Evolutionary conservation across 2,888 invertebrate species (phyloP).

Genomic region (Thumatha senex): DNA sequence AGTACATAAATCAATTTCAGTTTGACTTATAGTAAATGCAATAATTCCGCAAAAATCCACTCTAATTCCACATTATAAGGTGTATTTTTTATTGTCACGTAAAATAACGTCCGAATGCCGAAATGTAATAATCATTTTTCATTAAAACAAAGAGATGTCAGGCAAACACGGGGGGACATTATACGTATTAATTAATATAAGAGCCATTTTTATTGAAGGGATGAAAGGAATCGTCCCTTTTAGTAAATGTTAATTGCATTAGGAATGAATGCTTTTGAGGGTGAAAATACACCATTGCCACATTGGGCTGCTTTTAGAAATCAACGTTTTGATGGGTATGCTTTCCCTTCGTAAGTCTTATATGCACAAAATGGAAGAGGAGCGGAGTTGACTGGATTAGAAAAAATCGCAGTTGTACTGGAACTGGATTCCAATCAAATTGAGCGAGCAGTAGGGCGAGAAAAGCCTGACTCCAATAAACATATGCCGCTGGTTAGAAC

Average conservation of each 20-base stretch:
- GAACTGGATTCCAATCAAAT: too few relatives aligned
- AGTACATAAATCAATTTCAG: constrained; percentile 43
- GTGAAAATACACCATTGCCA: background rate
- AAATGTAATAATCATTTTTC: constrained; percentile 56
- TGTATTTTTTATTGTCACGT: constrained; percentile 7
- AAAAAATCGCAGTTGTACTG: too few relatives aligned
- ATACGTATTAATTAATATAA: constrained; percentile 36
- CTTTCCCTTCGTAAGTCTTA: background rate
- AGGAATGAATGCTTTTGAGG: background rate
- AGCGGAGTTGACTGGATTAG: too few relatives aligned
- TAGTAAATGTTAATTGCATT: constrained; percentile 9
- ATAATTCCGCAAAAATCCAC: constrained; percentile 3
- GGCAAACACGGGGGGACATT: constrained; percentile 35
- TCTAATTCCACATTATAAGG: background rate
- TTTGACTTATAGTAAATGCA: constrained; percentile 32
- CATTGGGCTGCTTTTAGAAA: background rate
- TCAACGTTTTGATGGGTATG: background rate
- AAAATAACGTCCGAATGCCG: constrained; percentile 29
- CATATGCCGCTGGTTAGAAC: too few relatives aligned
- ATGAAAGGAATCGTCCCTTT: constrained; percentile 11
- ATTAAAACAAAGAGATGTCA: constrained; percentile 58
- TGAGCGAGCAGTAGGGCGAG: too few relatives aligned
- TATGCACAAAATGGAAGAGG: too few relatives aligned
- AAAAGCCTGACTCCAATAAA: too few relatives aligned
- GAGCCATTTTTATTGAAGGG: constrained; percentile 23